Evolutionary conservation across 1,140 invertebrate species (phyloP), one percentile per base, ranked within the genome.

Genomic region (Meloidogyne exigua): DNA sequence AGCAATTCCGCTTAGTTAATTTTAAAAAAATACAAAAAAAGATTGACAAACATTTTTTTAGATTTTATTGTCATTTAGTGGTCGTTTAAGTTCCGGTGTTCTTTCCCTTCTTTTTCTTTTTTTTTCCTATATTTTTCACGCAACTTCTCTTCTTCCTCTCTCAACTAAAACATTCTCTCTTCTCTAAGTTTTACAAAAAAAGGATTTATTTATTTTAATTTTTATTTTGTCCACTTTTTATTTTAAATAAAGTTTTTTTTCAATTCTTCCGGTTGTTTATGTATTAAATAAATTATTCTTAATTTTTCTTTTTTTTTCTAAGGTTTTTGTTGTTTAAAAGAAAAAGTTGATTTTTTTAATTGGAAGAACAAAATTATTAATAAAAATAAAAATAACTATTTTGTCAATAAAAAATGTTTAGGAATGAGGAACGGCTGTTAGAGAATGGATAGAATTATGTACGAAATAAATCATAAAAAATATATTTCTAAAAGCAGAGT

Each of bases 1-100:
- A 57, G 49, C n/a, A 57, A n/a, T 57, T 57, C 49, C 49, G 49
- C 49, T 21, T 57, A 57, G 49, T 57, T n/a, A 57, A 57, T 57
- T 57, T 32, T 32, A 32, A 32, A 49, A 57, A 49, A 49, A 13
- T 15, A 49, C 12, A 49, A 15, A 49, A 1, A 49, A 1, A 44
- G 18, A 57, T 57, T 57, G 49, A 57, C 49, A 57, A 39, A 23
- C 68, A 49, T 49, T 32, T 69, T 69, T 69, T 69, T 69, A 39
- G 21, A 32, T 69, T 28, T 21, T 49, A 11, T 49, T 39, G 21
- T 49, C 68, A 69, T 69, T 69, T 69, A 12, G 25, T 70, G 44
- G 12, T 62, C 18, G 25, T 42, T 42, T 15, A 44, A 26, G 28
- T 1, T 69, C 49, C 49, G 49, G 18, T 21, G 49, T 57, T 57